A percentile compares a stretch with the other conserved stretches of the same genome.
phyloP scores from a whole-genome alignment of 2,888 invertebrate species.

The Pheosia gnoma region DNA sequence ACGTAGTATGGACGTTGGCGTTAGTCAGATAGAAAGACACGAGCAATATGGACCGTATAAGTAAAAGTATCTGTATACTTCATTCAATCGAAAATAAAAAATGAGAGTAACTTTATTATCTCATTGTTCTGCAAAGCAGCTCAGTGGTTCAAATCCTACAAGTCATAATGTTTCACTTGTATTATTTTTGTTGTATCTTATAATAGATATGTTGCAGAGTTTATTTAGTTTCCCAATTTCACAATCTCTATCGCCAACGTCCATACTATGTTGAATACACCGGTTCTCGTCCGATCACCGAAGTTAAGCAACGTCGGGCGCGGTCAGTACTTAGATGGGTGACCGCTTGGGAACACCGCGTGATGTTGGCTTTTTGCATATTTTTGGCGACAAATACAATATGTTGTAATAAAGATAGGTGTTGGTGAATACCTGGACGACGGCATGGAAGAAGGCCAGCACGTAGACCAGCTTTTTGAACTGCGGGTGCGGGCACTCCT shows the following conservation, averaged over 20 bases:
- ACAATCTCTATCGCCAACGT: conserved; percentile 49
- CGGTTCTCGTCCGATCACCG: conserved; percentile 79
- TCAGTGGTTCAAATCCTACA: too few species aligned
- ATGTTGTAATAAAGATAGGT: not conserved
- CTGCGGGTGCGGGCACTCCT: conserved; percentile 89
- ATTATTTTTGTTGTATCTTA: too few species aligned
- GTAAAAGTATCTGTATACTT: too few species aligned
- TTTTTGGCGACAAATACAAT: not conserved
- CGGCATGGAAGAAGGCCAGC: conserved; percentile 96
- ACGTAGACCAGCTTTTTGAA: conserved; percentile 94
- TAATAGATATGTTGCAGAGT: too few species aligned
- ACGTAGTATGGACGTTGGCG: conserved; percentile 72
- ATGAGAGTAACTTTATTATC: too few species aligned
- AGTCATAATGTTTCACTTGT: too few species aligned
- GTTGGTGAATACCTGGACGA: conserved; percentile 87
- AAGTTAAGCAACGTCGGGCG: conserved; percentile 77
- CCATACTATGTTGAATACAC: conserved; percentile 74
- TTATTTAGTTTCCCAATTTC: too few species aligned
- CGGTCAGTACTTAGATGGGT: conserved; percentile 76
- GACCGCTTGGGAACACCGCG: conserved; percentile 75
- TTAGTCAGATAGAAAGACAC: not conserved
- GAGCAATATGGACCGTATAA: too few species aligned
- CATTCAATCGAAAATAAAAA: too few species aligned
- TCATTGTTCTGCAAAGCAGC: too few species aligned
- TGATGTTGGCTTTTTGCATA: conserved; percentile 62